These are phyloP conservation scores for Rhagonycha lutea DNA, from an alignment of 2,888 invertebrate species.

Conservation along the genomic window DNA sequence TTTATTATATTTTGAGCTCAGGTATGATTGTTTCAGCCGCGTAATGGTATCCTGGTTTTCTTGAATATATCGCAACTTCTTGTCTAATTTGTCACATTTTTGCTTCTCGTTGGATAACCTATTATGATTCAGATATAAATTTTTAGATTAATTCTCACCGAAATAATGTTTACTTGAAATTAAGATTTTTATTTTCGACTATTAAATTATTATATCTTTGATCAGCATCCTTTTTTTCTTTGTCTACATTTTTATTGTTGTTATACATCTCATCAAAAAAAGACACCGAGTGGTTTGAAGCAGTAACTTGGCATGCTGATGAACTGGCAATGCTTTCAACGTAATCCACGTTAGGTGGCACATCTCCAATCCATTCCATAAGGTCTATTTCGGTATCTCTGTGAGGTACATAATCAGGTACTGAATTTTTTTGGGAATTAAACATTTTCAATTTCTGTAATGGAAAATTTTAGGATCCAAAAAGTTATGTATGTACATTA, in stretches of 20 bases:
- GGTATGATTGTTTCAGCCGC: constrained; percentile 46
- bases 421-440: constrained; percentile 3
- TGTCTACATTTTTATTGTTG: constrained; percentile 36
- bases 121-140: not conserved
- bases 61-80: constrained; percentile 47
- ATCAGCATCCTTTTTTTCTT: constrained; percentile 37
- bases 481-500: not conserved
- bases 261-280: constrained; percentile 29
- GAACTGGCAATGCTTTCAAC: constrained; percentile 17
- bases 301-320: constrained; percentile 12
- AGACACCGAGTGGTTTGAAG: constrained; percentile 6
- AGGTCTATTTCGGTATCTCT: constrained; percentile 12
- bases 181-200: constrained; percentile 39
- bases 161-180: constrained; percentile 33
- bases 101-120: constrained; percentile 41
- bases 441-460: constrained; percentile 5
- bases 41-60: constrained; percentile 48
- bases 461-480: not conserved
- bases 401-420: constrained; percentile 16
- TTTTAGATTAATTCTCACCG: not conserved
- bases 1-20: constrained; percentile 48
- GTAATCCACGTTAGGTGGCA: constrained; percentile 19
- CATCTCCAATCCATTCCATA: constrained; percentile 27
- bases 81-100: constrained; percentile 41
- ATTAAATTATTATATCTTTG: constrained; percentile 36